Conservation (phyloP, 2,797 vertebrate genomes). For the Urophycis tenuis region DNA sequence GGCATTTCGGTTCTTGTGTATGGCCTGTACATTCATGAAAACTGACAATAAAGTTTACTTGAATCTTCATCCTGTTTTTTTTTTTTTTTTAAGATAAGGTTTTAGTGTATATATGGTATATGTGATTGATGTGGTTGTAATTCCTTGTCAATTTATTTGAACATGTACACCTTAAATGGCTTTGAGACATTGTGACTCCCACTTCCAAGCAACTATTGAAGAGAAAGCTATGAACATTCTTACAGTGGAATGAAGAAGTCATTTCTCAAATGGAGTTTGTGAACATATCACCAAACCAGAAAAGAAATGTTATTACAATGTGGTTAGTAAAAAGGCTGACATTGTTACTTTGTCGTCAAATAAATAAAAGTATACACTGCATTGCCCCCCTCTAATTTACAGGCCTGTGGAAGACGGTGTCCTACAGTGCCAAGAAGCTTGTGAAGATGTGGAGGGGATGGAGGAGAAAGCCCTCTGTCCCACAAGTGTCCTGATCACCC, state of each 20-base stretch:
- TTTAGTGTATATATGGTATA: not conserved
- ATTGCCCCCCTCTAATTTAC: constrained; percentile 2
- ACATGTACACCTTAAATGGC: not conserved
- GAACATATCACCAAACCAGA: not conserved
- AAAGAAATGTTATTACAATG: no score
- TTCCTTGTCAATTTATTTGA: not conserved
- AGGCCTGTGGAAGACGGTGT: constrained; percentile 83
- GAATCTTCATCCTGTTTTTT: not conserved
- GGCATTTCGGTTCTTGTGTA: no score
- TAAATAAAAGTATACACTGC: not conserved
- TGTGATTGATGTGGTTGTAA: not conserved
- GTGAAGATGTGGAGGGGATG: constrained; percentile 89
- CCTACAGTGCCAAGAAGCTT: constrained; percentile 86
- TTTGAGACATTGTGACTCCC: not conserved
- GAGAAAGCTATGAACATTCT: not conserved
- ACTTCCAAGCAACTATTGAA: not conserved
- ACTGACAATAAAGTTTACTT: no score
- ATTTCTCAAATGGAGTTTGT: not conserved
- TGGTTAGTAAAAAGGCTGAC: not conserved
- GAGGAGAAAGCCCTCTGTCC: constrained; percentile 68
- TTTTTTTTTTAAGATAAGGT: not conserved
- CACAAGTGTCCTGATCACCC: constrained; percentile 55
- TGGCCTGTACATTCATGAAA: no score
- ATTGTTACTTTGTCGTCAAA: not conserved
- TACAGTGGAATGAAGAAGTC: not conserved